A percentile compares a stretch with the other conserved stretches of the same genome.
phyloP scores from a whole-genome alignment of 2,888 invertebrate genomes.

The Clepsis dumicolana region DNA sequence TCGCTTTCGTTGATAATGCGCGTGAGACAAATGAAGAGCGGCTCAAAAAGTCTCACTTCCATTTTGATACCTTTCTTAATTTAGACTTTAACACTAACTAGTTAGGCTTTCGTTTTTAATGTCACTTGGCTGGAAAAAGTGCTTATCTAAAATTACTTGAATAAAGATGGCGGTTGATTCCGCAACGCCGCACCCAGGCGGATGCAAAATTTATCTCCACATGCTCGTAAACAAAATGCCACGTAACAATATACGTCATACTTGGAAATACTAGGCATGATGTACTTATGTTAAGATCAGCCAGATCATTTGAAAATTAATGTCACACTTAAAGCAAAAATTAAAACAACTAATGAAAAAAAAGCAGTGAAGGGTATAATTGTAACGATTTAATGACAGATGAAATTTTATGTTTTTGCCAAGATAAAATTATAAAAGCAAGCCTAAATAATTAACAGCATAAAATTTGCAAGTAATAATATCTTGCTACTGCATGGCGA shows the following conservation, averaged over 20 bases:
- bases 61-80: not conserved
- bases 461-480: not conserved
- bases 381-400: too few relatives aligned
- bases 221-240: not conserved
- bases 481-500: not conserved
- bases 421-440: not conserved
- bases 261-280: not conserved
- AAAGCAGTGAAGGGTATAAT: too few relatives aligned
- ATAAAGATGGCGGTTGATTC: slow-evolving; percentile 44
- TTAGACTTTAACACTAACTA: slow-evolving; percentile 4
- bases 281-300: not conserved
- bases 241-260: slow-evolving; percentile 7
- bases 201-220: slow-evolving; percentile 15
- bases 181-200: slow-evolving; percentile 17
- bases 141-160: slow-evolving; percentile 16
- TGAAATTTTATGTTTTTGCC: too few relatives aligned
- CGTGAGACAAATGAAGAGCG: slow-evolving; percentile 54
- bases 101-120: not conserved
- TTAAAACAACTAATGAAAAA: too few relatives aligned
- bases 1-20: slow-evolving; percentile 60
- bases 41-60: not conserved
- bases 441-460: not conserved
- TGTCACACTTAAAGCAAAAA: too few relatives aligned
- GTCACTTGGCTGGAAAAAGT: not conserved
- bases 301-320: too few relatives aligned